Evolutionary conservation across 2,888 invertebrate species (phyloP), one percentile per base, ranked within the genome.

Genomic region (Stenodera caucasica): DNA sequence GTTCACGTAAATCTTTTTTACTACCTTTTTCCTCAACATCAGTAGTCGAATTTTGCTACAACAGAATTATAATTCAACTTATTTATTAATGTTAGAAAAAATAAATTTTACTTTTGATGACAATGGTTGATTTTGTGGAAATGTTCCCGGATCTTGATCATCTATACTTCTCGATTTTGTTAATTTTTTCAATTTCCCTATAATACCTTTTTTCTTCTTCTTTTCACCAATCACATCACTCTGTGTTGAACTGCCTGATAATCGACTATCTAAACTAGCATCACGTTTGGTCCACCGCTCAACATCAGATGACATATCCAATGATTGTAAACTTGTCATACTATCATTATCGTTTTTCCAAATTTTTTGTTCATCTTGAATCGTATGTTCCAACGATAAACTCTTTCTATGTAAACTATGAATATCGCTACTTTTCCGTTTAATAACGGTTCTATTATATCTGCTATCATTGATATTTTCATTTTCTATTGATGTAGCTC

Each of bases 121-220:
- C 30, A 85, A 81, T 60, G 68, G 65, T 66, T 71, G 70, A 35
- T 69, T 68, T n/a, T 76, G 73, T 30, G 78, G 71, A 66, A 79
- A 79, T 50, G 72, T 76, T 26, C 75, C 79, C 8, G 77, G 75
- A 72, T 80, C 80, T 66, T 85, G 86, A 75, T 90, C 90, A 73
- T 92, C 91, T 56, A 91, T 88, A 67, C 91, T 92, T 52, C 90
- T 87, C 1, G 93, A 91, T 80, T 94, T 94, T 2, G 93, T 93
- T 55, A 94, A 81, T 75, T 92, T 90, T 73, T 91, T 90, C 67
- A 95, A 80, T 82, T 94, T 94, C 15, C 92, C 91, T 75, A 94
- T 91, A 33, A 94, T 81, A 53, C 92, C 86, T 79, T 90, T 90
- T 76, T 88, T 87, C 80, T 90, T 89, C 81, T 92, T 91, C 77